These are phyloP conservation scores for Drosophila nebulosa DNA, from an alignment of 1,140 invertebrate genomes.

Conservation along the genomic window DNA sequence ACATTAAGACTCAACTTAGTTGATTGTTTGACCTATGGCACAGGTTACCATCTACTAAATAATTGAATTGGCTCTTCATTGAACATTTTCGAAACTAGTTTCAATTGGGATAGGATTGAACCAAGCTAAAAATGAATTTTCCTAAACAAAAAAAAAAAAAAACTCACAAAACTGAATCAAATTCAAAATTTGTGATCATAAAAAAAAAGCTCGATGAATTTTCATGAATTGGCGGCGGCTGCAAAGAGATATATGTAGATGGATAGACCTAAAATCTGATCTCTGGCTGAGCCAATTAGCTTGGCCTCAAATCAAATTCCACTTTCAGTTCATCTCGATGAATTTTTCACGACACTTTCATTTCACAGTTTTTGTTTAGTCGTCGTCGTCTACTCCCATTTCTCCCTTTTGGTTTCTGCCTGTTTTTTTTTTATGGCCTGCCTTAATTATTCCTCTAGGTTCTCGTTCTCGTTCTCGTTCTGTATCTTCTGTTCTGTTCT, in stretches of 20 bases:
- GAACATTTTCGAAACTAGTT: too few species aligned
- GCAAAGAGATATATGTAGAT: background rate
- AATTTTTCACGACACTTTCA: conserved; percentile 12
- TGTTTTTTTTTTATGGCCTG: conserved; percentile 5
- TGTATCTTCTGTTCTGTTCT: background rate
- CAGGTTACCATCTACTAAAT: too few species aligned
- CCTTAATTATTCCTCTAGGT: conserved; percentile 53
- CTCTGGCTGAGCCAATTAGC: conserved; percentile 8
- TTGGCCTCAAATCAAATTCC: conserved; percentile 16
- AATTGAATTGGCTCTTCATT: too few species aligned
- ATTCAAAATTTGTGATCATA: background rate
- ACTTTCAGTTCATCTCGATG: background rate
- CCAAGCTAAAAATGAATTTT: background rate
- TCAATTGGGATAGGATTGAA: too few species aligned
- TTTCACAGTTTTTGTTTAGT: background rate
- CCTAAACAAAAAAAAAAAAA: background rate
- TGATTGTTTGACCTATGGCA: too few species aligned
- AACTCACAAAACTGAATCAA: background rate
- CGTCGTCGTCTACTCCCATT: background rate
- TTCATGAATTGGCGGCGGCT: background rate
- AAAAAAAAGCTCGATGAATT: background rate
- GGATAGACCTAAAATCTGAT: background rate
- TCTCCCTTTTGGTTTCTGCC: too few species aligned
- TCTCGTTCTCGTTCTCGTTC: conserved; percentile 18
- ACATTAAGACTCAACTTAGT: too few species aligned